Conservation (phyloP, 92 coral and sea anemone genomes). For the Phenganax marumi region DNA sequence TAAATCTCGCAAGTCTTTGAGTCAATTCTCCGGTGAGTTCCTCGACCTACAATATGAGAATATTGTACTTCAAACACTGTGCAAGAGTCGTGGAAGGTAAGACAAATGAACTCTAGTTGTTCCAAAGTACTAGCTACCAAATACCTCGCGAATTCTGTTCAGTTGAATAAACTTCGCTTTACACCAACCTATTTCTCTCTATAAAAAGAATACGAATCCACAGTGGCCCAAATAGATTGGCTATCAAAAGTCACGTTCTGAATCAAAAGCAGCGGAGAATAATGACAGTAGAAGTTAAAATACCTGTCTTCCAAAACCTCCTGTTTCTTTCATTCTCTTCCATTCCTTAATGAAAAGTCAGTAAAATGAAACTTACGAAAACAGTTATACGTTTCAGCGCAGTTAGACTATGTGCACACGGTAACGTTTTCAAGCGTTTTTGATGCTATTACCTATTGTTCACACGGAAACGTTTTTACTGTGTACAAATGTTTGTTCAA, state of each 20-base stretch:
- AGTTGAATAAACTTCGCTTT: conserved; percentile 63
- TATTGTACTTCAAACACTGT: background rate
- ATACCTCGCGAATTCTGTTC: conserved; percentile 82
- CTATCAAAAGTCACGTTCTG: background rate
- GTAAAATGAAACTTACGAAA: background rate
- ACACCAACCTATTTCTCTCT: conserved; percentile 78
- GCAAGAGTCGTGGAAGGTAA: background rate
- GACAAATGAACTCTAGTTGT: background rate
- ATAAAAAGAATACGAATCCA: conserved; percentile 2
- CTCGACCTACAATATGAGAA: conserved; percentile 64
- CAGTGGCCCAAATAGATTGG: conserved; percentile 8
- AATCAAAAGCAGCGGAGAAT: conserved; percentile 12
- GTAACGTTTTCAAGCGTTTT: no score
- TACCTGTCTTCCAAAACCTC: conserved; percentile 57
- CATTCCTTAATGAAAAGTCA: conserved; percentile 52
- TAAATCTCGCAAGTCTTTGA: conserved; percentile 69
- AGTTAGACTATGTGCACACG: no score
- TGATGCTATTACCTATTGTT: no score
- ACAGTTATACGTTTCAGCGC: no score
- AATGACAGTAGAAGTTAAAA: background rate
- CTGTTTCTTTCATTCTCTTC: conserved; percentile 54
- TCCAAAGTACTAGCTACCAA: background rate
- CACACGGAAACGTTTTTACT: no score
- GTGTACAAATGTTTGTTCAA: no score
- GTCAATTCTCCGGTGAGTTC: conserved; percentile 75